These are phyloP conservation scores for Tetheella fluctuosa DNA, from an alignment of 2,888 invertebrate species.

Conservation along the genomic window DNA sequence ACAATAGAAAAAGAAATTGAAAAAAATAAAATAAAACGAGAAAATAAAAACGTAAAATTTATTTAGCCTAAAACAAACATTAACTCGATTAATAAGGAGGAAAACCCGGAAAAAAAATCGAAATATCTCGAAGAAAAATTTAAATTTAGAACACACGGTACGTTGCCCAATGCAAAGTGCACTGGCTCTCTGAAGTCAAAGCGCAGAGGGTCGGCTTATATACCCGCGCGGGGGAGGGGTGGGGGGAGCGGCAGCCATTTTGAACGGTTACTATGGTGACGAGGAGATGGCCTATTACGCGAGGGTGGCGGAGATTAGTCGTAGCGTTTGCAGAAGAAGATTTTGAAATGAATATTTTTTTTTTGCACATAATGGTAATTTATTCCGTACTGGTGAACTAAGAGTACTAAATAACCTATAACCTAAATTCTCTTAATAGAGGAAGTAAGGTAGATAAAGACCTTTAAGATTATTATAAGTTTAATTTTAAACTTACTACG, in stretches of 20 bases:
- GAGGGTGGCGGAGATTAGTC: conserved; percentile 81
- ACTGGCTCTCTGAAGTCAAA: conserved; percentile 73
- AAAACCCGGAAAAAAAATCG: conserved; percentile 41
- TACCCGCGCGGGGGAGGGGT: conserved; percentile 57
- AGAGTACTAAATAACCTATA: no score
- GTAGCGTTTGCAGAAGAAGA: conserved; percentile 64
- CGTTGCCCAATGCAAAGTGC: conserved; percentile 53
- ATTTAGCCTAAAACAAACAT: conserved; percentile 38
- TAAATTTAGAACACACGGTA: conserved; percentile 49
- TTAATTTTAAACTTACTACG: no score
- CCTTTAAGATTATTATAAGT: no score
- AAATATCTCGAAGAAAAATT: conserved; percentile 45
- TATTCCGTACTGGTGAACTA: no score
- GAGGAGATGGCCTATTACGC: conserved; percentile 83
- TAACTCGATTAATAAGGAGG: conserved; percentile 16
- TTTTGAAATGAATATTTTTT: conserved; percentile 36
- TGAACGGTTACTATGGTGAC: conserved; percentile 73
- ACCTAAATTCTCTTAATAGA: no score
- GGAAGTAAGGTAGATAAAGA: no score
- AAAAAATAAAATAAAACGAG: conserved; percentile 38
- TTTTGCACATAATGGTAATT: conserved; percentile 13
- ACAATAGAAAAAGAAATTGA: conserved; percentile 43
- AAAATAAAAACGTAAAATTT: conserved; percentile 37
- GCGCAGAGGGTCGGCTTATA: conserved; percentile 66
- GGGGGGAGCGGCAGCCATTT: conserved; percentile 75